Base-by-base conservation (phyloP, 2,113 vertebrate genomes). In the Anthoscopus minutus region DNA sequence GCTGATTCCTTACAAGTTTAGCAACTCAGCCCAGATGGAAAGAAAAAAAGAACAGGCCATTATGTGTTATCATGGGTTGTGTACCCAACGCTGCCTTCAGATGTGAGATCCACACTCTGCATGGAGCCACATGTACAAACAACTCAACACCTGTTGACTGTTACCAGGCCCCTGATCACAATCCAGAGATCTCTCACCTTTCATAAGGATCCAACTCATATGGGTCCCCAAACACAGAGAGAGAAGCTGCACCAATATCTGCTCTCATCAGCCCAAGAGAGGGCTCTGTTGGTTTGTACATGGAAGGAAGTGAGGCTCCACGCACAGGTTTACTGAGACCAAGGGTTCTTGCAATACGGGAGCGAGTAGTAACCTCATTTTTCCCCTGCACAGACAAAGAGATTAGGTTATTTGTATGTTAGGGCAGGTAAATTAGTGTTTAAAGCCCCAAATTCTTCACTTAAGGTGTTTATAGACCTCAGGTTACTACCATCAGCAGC, bases 201-300 rank as follows among this genome's bases (percentile, higher is more conserved):
- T 98, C 97, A 30, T 98, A 98, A 21, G 98, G 98, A 94, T 99
- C 98, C 93, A 99, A 95, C 93, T 99, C 99, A 56, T 98, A 98
- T 0, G 99, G 98, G 92, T 99, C 99, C 91, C 99, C 99, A 53
- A 99, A 99, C 45, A 99, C 98, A 8, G 99, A 99, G 11, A 99
- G 97, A 15, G 99, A 97, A 50, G 99, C 98, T n/a, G 98, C 99
- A 30, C 99, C 99, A 1, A 99, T 99, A 80, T 99, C 99, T 9
- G 98, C 98, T 45, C 99, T 98, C 99, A 99, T 98, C 83, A 97
- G 97, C 45, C 98, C 98, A 51, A 99, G 96, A 0, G 98, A 99
- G 51, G 98, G 98, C 69, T 99, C 99, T 0, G 70, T 31, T 0
- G 98, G 98, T 60, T 97, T 98, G 92, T 98, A 98, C 28, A 99